phyloP scores from a whole-genome alignment of 2,888 invertebrate species.

The Cryptus viduatorius region DNA sequence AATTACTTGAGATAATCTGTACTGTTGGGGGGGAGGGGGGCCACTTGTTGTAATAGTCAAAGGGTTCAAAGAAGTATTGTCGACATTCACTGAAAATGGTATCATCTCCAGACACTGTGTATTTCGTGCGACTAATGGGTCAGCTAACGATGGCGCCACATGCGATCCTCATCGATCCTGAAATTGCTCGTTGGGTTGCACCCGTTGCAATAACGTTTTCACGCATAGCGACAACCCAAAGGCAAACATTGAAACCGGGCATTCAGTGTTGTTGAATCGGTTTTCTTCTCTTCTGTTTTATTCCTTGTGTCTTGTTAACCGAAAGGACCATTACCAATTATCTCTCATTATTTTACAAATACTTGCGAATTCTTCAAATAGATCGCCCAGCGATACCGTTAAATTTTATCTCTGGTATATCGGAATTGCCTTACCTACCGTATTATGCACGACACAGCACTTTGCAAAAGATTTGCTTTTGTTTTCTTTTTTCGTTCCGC shows the following conservation, averaged over 20 bases:
- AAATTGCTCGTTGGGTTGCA: conserved; percentile 2
- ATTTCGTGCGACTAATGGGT: conserved; percentile 25
- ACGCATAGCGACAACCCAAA: conserved; percentile 7
- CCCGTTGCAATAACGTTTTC: conserved; percentile 5
- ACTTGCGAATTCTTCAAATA: not conserved
- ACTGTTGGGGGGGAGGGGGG: not conserved
- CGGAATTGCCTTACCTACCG: not conserved
- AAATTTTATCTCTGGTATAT: not conserved
- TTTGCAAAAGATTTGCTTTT: not conserved
- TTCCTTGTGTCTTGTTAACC: not conserved
- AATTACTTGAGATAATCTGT: not conserved
- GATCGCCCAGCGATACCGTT: not conserved
- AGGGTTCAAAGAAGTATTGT: not conserved
- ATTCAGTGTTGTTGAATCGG: too few species aligned
- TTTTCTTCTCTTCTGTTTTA: not conserved
- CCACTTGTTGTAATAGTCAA: not conserved
- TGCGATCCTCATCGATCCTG: conserved; percentile 22
- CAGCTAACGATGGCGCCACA: conserved; percentile 23
- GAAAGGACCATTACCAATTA: not conserved
- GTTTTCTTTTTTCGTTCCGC: too few species aligned
- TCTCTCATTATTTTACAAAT: not conserved
- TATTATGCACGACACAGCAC: not conserved
- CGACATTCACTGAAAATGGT: not conserved
- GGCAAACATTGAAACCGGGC: not conserved
- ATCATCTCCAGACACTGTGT: conserved; percentile 9